Percentiles rank a stretch among this genome's conserved stretches.
These are phyloP conservation scores for Fundulus diaphanus DNA, from an alignment of 2,797 vertebrate species.

Conservation along the genomic window DNA sequence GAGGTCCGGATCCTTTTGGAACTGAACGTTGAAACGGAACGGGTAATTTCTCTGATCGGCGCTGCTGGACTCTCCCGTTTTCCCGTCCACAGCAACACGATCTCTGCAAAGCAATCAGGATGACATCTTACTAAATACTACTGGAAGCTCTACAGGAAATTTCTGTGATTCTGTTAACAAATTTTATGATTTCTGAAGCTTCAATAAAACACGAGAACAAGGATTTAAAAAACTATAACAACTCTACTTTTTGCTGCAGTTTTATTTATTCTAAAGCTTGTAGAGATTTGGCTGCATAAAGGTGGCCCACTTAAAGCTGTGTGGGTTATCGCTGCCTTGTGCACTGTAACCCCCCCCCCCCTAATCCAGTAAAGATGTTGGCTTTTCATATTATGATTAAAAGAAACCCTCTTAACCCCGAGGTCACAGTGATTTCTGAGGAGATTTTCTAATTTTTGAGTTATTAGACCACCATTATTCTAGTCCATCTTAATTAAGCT, in stretches of 20 bases:
- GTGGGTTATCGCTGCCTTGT: not conserved
- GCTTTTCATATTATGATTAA: not conserved
- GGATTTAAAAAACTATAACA: not conserved
- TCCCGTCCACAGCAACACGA: slow-evolving; percentile 77
- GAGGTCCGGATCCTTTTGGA: slow-evolving; percentile 84
- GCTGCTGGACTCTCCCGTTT: slow-evolving; percentile 67
- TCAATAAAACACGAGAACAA: not conserved
- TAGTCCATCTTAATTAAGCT: too few species aligned
- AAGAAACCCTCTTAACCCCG: not conserved
- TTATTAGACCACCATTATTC: too few species aligned
- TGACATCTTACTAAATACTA: not conserved
- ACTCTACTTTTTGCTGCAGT: not conserved
- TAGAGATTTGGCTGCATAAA: not conserved
- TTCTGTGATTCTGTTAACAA: not conserved
- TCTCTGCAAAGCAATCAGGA: slow-evolving; percentile 69
- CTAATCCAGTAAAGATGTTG: not conserved
- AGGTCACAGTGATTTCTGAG: not conserved
- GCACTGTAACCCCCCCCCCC: not conserved
- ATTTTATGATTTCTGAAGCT: not conserved
- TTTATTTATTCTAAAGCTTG: not conserved
- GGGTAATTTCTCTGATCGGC: slow-evolving; percentile 77
- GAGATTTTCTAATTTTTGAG: not conserved
- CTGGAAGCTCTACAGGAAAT: slow-evolving; percentile 1
- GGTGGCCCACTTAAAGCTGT: not conserved
- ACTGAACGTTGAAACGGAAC: slow-evolving; percentile 84